phyloP scores from a whole-genome alignment of 2,797 vertebrate genomes.

The Malurus leucopterus region DNA sequence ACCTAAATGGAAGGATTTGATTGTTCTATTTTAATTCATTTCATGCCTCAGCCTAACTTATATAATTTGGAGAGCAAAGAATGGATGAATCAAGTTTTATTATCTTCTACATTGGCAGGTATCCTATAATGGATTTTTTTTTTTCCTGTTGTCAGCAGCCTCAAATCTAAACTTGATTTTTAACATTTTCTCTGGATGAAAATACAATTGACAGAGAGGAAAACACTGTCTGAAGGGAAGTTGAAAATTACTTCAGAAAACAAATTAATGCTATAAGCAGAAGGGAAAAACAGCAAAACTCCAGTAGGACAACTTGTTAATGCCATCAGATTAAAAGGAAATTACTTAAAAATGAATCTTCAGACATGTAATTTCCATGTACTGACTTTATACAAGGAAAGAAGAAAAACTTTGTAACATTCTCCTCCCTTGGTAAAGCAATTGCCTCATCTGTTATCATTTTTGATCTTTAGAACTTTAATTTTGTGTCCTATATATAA shows the following conservation, averaged over 20 bases:
- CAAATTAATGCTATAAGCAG: not conserved
- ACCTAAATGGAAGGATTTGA: not conserved
- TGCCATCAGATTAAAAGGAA: not conserved
- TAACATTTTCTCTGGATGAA: not conserved
- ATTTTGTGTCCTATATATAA: not conserved
- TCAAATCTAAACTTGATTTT: constrained; percentile 4
- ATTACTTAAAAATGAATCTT: not conserved
- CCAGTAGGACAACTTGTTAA: not conserved
- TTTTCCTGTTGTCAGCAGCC: not conserved
- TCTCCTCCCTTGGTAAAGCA: not conserved
- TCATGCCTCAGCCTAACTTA: not conserved
- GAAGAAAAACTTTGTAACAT: not conserved
- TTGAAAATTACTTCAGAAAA: not conserved
- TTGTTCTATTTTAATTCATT: not conserved
- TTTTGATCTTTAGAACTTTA: not conserved
- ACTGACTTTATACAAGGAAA: not conserved
- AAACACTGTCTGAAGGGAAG: not conserved
- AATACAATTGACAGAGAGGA: not conserved
- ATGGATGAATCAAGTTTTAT: not conserved
- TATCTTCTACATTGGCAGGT: not conserved
- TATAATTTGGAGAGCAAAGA: not conserved
- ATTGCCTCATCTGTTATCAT: not conserved
- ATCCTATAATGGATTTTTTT: not conserved
- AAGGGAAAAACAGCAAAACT: not conserved
- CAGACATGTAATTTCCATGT: not conserved